phyloP scores from a whole-genome alignment of 2,888 invertebrate species.

The Lycia hirtaria region DNA sequence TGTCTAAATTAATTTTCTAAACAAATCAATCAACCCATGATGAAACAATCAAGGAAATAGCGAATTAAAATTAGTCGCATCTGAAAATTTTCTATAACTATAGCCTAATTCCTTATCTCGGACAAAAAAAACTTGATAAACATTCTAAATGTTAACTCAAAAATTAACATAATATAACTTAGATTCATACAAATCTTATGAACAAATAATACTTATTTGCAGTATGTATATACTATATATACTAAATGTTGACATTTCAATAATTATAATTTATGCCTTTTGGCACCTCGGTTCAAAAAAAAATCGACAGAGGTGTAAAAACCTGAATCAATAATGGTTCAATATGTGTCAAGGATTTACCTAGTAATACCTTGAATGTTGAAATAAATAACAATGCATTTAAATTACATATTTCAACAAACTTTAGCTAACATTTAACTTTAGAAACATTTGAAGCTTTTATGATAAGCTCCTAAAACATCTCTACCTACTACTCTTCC shows the following conservation, averaged over 20 bases:
- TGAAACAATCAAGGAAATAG: too few relatives aligned
- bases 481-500: too few relatives aligned
- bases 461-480: too few relatives aligned
- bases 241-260: constrained; percentile 3
- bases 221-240: too few relatives aligned
- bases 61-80: neutral
- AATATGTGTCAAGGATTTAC: constrained; percentile 46
- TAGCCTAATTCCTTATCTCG: too few relatives aligned
- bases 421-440: too few relatives aligned
- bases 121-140: too few relatives aligned
- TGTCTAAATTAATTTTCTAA: too few relatives aligned
- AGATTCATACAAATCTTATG: neutral
- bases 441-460: too few relatives aligned
- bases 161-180: neutral
- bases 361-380: neutral
- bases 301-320: constrained; percentile 37
- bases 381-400: neutral
- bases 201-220: neutral
- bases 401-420: too few relatives aligned
- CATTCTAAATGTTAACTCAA: neutral
- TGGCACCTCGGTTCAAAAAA: constrained; percentile 12
- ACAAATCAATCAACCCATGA: too few relatives aligned
- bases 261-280: constrained; percentile 5
- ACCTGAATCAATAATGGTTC: constrained; percentile 41
- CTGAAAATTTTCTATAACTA: neutral